Base-by-base conservation (phyloP, 2,113 vertebrate species). In the Columba livia region DNA sequence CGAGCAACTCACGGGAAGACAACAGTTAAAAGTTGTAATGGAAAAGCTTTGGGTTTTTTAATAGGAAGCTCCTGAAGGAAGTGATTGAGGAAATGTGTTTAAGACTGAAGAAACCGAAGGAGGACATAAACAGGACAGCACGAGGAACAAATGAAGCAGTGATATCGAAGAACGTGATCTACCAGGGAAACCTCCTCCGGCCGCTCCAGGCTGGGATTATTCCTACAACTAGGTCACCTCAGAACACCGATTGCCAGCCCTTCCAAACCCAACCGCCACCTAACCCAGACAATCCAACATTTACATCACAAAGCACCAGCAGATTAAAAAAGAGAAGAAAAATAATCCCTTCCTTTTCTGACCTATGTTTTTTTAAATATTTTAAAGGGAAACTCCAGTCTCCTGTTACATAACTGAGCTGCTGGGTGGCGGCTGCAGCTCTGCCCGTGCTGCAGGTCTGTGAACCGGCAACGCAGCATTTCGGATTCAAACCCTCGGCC, bases 181-280 rank as follows among this genome's bases (percentile, higher is more conserved):
- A 5, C 29, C 6, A 77, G 57, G 3, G 7, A 87, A 87, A 69
- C 60, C 50, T 69, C 11, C 69, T 36, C 51, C 0, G 3, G 19
- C 88, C 47, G 92, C 80, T 85, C 82, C 89, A 61, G 74, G 61
- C 74, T 11, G 74, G 77, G 73, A 85, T 82, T 69, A 70, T 60
- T 28, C 26, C 75, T 44, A 93, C 95, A 97, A 96, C 89, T 38
- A 87, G 92, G 83, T 94, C 93, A 95, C 5, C 85, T 85, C 19
- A 11, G 84, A 66, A 15, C 64, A 29, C 14, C 2, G 2, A 15
- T 2, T 20, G 47, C 18, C n/a, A 94, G 82, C 17, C 73, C 72
- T 94, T 88, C 74, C 85, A 25, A 3, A 44, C 23, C 5, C 1
- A 60, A 47, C 48, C 83, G 64, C 75, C 19, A 36, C 58, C 12